These are phyloP conservation scores for Heliothis virescens DNA, from an alignment of 1,140 invertebrate genomes.

Conservation along the genomic window DNA sequence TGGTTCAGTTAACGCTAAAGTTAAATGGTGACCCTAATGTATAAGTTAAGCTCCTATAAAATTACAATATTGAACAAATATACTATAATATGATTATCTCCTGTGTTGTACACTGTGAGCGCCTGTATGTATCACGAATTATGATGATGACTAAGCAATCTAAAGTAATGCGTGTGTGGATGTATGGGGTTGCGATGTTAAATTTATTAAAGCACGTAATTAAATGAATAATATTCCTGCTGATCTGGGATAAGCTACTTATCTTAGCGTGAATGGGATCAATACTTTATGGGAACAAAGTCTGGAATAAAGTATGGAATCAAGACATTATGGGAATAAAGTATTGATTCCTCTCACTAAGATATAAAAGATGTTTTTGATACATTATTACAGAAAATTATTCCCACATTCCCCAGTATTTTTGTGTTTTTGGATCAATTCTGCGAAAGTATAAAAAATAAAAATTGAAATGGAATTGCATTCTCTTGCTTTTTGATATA, in stretches of 20 bases:
- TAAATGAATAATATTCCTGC: constrained; percentile 23
- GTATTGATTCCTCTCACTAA: background rate
- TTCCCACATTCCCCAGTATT: too few relatives aligned
- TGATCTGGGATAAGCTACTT: constrained; percentile 7
- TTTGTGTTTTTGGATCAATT: too few relatives aligned
- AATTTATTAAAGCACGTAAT: constrained; percentile 30
- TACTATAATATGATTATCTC: too few relatives aligned
- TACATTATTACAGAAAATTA: too few relatives aligned
- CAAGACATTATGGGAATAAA: background rate
- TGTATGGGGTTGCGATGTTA: constrained; percentile 37
- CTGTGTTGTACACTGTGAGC: background rate
- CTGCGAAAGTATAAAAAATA: background rate
- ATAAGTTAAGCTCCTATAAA: too few relatives aligned
- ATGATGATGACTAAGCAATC: constrained; percentile 30
- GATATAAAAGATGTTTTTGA: background rate
- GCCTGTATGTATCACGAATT: constrained; percentile 16
- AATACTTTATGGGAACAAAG: background rate
- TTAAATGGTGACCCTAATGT: too few relatives aligned
- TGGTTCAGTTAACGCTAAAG: too few relatives aligned
- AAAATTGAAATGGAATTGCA: background rate
- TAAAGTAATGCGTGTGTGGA: constrained; percentile 36
- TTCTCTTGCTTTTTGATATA: background rate
- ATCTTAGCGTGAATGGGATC: background rate
- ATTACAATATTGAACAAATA: too few relatives aligned
- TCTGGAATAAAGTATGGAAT: background rate